phyloP scores from a whole-genome alignment of 35 echinoderm and acorn worm genomes.

The Eucidaris tribuloides region DNA sequence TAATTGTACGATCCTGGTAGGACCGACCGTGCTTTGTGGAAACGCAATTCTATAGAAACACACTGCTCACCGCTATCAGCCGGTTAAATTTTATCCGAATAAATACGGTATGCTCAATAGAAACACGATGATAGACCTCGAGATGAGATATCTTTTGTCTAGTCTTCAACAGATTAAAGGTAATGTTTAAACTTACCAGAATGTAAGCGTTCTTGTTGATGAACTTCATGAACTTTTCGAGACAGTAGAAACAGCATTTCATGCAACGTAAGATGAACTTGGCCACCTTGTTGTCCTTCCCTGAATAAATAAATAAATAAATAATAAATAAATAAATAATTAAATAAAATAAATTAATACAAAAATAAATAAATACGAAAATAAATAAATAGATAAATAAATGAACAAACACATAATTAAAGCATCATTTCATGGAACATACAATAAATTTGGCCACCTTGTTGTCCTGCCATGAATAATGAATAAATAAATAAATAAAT shows the following conservation, averaged over 20 bases:
- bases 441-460: slow-evolving; percentile 10
- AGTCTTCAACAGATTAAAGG: too few relatives aligned
- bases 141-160: too few relatives aligned
- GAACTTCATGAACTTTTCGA: slow-evolving; percentile 99
- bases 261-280: slow-evolving; percentile 75
- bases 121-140: too few relatives aligned
- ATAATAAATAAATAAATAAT: background rate
- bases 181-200: slow-evolving; percentile 55
- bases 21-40: too few relatives aligned
- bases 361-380: background rate
- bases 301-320: slow-evolving; percentile 3
- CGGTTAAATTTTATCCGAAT: too few relatives aligned
- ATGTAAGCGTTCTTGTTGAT: slow-evolving; percentile 99
- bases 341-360: background rate
- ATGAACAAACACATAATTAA: slow-evolving; percentile 1
- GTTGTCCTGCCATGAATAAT: slow-evolving; percentile 58
- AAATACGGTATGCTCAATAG: too few relatives aligned
- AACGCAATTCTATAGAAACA: too few relatives aligned
- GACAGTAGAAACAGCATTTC: slow-evolving; percentile 92
- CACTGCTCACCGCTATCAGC: too few relatives aligned
- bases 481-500: background rate
- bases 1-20: too few relatives aligned
- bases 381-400: background rate
- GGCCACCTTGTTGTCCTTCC: slow-evolving; percentile 69
- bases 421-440: background rate